These are phyloP conservation scores for Julus scanicus DNA, from an alignment of 2,888 invertebrate species.

Conservation along the genomic window DNA sequence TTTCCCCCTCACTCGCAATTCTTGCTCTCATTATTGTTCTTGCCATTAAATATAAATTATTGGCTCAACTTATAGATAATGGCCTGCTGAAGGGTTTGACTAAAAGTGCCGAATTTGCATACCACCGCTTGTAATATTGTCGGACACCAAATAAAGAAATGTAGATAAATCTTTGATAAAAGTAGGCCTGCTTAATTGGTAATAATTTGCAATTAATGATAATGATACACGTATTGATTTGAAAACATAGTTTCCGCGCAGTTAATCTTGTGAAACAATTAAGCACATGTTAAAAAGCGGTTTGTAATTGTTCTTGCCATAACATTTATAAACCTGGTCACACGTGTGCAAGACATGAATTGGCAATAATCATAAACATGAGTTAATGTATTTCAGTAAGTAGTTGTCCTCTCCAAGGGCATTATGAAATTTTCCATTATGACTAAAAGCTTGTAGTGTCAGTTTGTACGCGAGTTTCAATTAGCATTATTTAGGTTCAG, in stretches of 20 bases:
- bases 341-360: not conserved
- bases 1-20: not conserved
- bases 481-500: no score
- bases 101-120: no score
- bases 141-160: not conserved
- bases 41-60: not conserved
- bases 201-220: not conserved
- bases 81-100: no score
- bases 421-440: no score
- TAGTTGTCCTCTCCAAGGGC: no score
- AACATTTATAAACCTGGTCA: not conserved
- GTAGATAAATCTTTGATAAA: not conserved
- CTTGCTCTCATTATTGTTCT: conserved; percentile 17
- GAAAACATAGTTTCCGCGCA: not conserved
- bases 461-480: no score
- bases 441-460: no score
- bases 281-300: not conserved
- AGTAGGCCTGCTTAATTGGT: not conserved
- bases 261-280: not conserved
- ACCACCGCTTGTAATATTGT: no score
- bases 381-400: not conserved
- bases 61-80: not conserved
- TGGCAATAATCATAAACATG: not conserved
- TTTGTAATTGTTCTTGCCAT: not conserved
- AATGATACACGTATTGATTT: not conserved